Evolutionary conservation across 1,140 invertebrate species (phyloP).

Genomic region (Scaptomyza pallida): DNA sequence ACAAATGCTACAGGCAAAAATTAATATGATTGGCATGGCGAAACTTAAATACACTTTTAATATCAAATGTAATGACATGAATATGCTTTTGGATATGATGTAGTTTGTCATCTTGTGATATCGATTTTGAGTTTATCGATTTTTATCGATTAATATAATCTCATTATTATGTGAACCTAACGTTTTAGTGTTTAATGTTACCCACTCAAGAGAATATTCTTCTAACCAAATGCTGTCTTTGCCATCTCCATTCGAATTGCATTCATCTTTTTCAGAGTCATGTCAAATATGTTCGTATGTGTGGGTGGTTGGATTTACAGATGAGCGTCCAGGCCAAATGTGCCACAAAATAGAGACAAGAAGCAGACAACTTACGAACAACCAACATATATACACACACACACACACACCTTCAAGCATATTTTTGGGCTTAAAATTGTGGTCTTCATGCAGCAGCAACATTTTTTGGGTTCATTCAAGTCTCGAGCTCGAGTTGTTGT

Average conservation of each 20-base stretch:
- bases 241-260: constrained; percentile 63
- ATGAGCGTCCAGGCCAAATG: constrained; percentile 36
- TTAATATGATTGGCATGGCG: background rate
- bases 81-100: too few relatives aligned
- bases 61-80: too few relatives aligned
- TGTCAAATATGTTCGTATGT: constrained; percentile 22
- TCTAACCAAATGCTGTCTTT: constrained; percentile 21
- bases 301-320: constrained; percentile 38
- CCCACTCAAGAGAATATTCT: too few relatives aligned
- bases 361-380: constrained; percentile 75
- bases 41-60: constrained; percentile 8
- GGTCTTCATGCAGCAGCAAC: constrained; percentile 47
- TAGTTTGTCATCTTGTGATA: too few relatives aligned
- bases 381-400: constrained; percentile 30
- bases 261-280: constrained; percentile 67
- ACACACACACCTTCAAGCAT: constrained; percentile 4
- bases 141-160: too few relatives aligned
- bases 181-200: background rate
- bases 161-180: too few relatives aligned
- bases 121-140: too few relatives aligned
- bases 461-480: constrained; percentile 46
- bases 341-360: constrained; percentile 71
- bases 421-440: constrained; percentile 68
- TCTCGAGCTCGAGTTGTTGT: too few relatives aligned
- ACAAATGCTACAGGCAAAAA: background rate